These are phyloP conservation scores for Plemyria rubiginata DNA, from an alignment of 2,888 invertebrate species.

Conservation along the genomic window DNA sequence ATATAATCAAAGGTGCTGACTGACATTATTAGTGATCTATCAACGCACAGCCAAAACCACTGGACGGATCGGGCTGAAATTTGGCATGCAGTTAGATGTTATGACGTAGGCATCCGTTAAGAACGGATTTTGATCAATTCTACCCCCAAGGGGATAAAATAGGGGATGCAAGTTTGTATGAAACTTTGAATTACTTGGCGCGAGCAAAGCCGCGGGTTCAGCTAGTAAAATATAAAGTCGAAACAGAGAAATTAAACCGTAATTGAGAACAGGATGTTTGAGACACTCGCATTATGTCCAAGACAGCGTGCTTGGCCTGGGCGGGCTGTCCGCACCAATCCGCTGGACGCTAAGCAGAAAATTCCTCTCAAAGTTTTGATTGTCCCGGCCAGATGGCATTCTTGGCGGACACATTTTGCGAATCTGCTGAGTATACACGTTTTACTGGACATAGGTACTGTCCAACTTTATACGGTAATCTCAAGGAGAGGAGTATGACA, in stretches of 20 bases:
- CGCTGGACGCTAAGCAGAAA: conserved; percentile 80
- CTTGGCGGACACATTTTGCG: conserved; percentile 76
- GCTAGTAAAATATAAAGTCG: background rate
- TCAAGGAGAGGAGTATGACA: conserved; percentile 56
- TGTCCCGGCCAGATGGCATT: conserved; percentile 83
- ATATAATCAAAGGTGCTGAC: no score
- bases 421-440: conserved; percentile 68
- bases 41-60: no score
- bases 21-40: no score
- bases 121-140: no score
- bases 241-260: conserved; percentile 30
- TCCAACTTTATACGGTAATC: conserved; percentile 66
- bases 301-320: conserved; percentile 50
- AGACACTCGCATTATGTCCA: conserved; percentile 48
- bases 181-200: no score
- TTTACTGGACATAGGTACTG: conserved; percentile 80
- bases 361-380: conserved; percentile 84
- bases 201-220: no score
- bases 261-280: conserved; percentile 41
- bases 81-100: no score
- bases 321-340: conserved; percentile 67
- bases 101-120: no score
- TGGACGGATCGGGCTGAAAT: no score
- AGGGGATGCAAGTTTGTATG: no score
- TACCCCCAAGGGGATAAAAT: no score